Conservation (phyloP, 2,797 vertebrate genomes). For the Pipistrellus kuhlii region DNA sequence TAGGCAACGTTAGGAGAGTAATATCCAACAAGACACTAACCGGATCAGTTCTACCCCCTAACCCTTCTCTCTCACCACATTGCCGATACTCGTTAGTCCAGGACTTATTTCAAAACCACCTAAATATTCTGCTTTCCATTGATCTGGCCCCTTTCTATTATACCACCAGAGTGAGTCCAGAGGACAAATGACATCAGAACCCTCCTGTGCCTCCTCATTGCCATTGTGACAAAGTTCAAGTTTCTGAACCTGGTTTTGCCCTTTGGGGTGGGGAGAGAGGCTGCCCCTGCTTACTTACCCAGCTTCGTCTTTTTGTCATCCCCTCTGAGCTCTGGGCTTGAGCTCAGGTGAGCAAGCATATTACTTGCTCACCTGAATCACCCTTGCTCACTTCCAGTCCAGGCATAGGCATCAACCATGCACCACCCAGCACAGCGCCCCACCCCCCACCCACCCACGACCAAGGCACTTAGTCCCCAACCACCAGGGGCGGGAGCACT, state of each 20-base stretch:
- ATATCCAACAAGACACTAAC: neutral
- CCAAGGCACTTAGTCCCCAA: neutral
- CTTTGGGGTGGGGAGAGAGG: neutral
- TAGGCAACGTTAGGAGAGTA: neutral
- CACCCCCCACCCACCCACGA: neutral
- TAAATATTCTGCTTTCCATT: neutral
- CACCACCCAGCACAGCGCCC: neutral
- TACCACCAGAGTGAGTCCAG: neutral
- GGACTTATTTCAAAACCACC: neutral
- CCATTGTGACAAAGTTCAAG: neutral
- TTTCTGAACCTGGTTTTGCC: neutral
- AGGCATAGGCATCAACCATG: rapidly evolving
- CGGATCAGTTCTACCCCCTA: neutral
- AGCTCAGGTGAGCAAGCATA: neutral
- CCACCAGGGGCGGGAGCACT: neutral
- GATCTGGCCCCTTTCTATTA: neutral
- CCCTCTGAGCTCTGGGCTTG: neutral
- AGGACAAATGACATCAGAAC: neutral
- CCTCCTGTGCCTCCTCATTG: neutral
- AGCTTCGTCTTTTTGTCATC: neutral
- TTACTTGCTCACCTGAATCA: neutral
- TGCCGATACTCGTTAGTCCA: neutral
- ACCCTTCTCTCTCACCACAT: neutral
- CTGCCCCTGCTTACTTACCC: neutral
- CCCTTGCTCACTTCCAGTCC: neutral